These are phyloP conservation scores for Cyanoliseus patagonus DNA, from an alignment of 2,113 vertebrate species.

Conservation along the genomic window DNA sequence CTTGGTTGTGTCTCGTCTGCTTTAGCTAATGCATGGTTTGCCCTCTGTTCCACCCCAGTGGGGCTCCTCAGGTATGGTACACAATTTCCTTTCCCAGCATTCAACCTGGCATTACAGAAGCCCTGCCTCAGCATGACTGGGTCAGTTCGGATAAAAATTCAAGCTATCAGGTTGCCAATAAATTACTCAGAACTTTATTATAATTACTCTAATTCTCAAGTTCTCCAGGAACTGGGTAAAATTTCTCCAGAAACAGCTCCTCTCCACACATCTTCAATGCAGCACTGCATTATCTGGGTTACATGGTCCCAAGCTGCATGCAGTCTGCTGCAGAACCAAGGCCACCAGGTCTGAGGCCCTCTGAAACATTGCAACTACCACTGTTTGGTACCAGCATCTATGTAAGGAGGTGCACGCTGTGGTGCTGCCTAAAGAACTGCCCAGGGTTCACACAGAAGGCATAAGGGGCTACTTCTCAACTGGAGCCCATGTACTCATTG, in stretches of 20 bases:
- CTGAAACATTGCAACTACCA: background rate
- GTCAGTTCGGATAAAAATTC: background rate
- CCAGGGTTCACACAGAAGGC: background rate
- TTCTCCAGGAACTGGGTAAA: background rate
- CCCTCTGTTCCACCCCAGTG: fast-evolving
- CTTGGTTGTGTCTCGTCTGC: background rate
- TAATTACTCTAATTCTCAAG: background rate
- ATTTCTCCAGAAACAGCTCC: background rate
- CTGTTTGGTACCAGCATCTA: background rate
- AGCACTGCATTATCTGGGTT: background rate
- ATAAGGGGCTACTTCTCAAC: background rate
- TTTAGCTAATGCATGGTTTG: background rate
- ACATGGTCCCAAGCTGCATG: background rate
- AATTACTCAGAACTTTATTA: background rate
- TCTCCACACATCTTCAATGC: background rate
- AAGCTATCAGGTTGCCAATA: background rate
- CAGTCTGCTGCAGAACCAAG: background rate
- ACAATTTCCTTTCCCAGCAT: background rate
- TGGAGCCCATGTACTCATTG: background rate
- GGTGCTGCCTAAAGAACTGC: background rate
- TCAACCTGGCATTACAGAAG: background rate
- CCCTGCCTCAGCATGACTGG: background rate
- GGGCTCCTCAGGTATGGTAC: background rate
- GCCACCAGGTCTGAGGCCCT: background rate
- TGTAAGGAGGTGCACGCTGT: background rate